Base-by-base conservation (phyloP, 2,113 vertebrate species). In the Apus apus region DNA sequence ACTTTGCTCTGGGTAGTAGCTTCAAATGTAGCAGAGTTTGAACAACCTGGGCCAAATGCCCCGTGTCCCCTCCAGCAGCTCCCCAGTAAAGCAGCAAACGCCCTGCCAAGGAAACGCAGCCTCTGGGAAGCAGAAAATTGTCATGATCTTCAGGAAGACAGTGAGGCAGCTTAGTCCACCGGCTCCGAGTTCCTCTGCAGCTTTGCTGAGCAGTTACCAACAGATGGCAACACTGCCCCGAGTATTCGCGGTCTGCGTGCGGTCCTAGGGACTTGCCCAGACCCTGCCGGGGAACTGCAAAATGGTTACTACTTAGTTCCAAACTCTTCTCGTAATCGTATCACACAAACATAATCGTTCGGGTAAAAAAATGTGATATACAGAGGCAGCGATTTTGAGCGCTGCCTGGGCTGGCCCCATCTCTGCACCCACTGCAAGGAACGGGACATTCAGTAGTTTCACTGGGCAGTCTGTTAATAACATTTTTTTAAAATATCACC, bases 211-310 rank as follows among this genome's bases (percentile, higher is more conserved):
- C 67, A 3, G 5, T 26, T 4, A 20, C 93, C 95, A 64, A 86
- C 75, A 97, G 96, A 83, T 97, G 95, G 95, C 95, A 92, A 29
- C 51, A 45, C 85, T 23, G 91, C 78, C 83, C 79, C 5, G 91
- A 27, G 56, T 22, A 89, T 83, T 32, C 23, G 4, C 25, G 18
- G 6, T 5, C 25, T 3, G 40, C 20, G 5, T 4, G 27, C 22
- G 2, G 8, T 2, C 6, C 36, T 22, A 2, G 0, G 51, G n/a
- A 9, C 40, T 72, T 32, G 8, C 46, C 20, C 20, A 17, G 30
- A 7, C 17, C 53, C 38, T 14, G 10, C 10, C 40, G 25, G 40
- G 29, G 43, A 76, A 10, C 3, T 48, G 43, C 60, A 46, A 27
- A 60, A 66, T 40, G 53, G 51, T 38, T 32, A 61, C 62, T 32